Evolutionary conservation across 2,113 vertebrate species (phyloP).

Genomic region (Oenanthe oenanthe): DNA sequence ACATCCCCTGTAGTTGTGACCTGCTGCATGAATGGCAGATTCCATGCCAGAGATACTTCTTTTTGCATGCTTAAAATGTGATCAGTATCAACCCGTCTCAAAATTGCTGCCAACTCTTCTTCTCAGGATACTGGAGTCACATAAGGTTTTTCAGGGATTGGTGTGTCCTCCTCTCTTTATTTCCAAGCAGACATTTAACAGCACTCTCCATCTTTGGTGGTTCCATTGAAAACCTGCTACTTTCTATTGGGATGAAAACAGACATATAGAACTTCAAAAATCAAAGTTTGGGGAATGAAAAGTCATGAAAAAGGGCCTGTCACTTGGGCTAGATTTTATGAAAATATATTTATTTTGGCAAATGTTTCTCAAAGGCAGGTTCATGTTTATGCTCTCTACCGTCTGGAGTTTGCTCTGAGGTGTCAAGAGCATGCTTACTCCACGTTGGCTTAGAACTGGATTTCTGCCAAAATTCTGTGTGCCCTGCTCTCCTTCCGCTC

Average conservation of each 20-base stretch:
- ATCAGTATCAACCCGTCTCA: background rate
- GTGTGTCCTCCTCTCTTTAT: background rate
- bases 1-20: background rate
- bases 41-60: background rate
- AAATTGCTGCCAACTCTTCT: background rate
- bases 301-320: background rate
- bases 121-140: background rate
- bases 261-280: background rate
- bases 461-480: background rate
- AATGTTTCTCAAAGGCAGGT: constrained; percentile 5
- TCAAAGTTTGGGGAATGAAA: background rate
- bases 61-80: background rate
- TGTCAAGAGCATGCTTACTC: background rate
- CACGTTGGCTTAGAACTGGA: background rate
- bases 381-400: background rate
- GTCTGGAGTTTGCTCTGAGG: background rate
- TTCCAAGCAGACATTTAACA: background rate
- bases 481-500: background rate
- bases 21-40: background rate
- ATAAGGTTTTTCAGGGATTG: background rate
- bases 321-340: background rate
- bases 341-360: constrained; percentile 38
- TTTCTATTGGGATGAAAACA: background rate
- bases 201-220: background rate
- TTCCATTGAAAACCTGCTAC: background rate